phyloP scores from a whole-genome alignment of 2,888 invertebrate genomes.

The Drosophila demipolita region DNA sequence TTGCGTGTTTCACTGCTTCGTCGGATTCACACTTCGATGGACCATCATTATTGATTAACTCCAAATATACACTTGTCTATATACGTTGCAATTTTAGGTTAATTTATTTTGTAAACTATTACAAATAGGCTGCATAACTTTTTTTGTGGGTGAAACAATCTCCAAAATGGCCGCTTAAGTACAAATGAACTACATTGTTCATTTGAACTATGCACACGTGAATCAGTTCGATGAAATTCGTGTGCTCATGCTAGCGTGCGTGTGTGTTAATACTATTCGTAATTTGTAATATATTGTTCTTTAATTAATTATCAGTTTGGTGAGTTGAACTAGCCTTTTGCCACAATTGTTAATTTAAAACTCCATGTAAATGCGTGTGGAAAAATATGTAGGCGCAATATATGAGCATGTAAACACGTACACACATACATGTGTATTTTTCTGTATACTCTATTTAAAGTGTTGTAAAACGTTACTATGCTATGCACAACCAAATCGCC shows the following conservation, averaged over 20 bases:
- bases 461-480: slow-evolving; percentile 28
- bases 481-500: background rate
- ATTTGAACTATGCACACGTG: slow-evolving; percentile 64
- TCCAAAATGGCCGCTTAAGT: slow-evolving; percentile 79
- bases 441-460: slow-evolving; percentile 13
- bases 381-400: slow-evolving; percentile 2
- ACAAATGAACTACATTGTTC: slow-evolving; percentile 65
- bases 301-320: slow-evolving; percentile 21
- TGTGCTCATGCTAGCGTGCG: slow-evolving; percentile 50
- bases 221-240: slow-evolving; percentile 57
- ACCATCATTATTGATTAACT: slow-evolving; percentile 62
- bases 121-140: slow-evolving; percentile 76
- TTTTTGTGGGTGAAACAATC: slow-evolving; percentile 77
- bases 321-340: slow-evolving; percentile 24
- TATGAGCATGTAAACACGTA: slow-evolving; percentile 31
- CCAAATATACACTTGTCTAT: slow-evolving; percentile 67
- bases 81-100: slow-evolving; percentile 61
- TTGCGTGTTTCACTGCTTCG: slow-evolving; percentile 69
- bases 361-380: background rate
- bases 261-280: slow-evolving; percentile 10
- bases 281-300: slow-evolving; percentile 7
- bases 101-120: slow-evolving; percentile 60
- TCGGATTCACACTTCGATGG: slow-evolving; percentile 52
- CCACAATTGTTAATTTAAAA: background rate
- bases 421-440: slow-evolving; percentile 19